Percentiles rank a stretch among this genome's conserved stretches.
These are phyloP conservation scores for Anastrepha obliqua DNA, from an alignment of 1,140 invertebrate species.

Conservation along the genomic window DNA sequence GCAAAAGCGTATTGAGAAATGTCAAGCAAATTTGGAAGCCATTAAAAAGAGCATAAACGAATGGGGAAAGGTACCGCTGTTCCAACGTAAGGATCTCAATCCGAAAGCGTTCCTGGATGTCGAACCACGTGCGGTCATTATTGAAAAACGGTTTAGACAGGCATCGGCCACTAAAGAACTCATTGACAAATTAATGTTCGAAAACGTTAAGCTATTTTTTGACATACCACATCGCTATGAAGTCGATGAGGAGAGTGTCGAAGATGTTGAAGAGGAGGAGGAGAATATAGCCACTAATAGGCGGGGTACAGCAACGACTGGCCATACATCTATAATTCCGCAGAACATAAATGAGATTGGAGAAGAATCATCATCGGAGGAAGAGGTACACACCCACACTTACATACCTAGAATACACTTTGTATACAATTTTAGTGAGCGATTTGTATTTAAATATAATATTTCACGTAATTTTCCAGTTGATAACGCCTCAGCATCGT, in stretches of 20 bases:
- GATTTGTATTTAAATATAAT: neutral
- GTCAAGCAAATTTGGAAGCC: slow-evolving; percentile 76
- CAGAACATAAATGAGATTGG: slow-evolving; percentile 51
- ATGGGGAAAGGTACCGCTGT: slow-evolving; percentile 79
- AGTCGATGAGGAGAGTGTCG: slow-evolving; percentile 62
- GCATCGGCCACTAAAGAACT: slow-evolving; percentile 76
- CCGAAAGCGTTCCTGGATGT: slow-evolving; percentile 76
- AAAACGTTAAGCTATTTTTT: slow-evolving; percentile 78
- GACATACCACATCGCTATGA: slow-evolving; percentile 69
- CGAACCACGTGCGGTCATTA: slow-evolving; percentile 75
- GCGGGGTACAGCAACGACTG: no score
- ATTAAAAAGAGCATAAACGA: slow-evolving; percentile 76
- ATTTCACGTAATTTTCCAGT: neutral
- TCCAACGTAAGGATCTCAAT: slow-evolving; percentile 77
- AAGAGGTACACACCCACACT: slow-evolving; percentile 48
- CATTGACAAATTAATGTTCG: slow-evolving; percentile 77
- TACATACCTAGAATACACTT: neutral
- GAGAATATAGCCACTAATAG: neutral
- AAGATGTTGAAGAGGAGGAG: slow-evolving; percentile 49
- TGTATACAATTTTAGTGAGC: no score
- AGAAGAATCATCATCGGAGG: slow-evolving; percentile 60
- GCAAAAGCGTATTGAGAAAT: slow-evolving; percentile 77
- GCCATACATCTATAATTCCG: neutral
- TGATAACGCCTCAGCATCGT: slow-evolving; percentile 61
- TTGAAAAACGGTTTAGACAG: slow-evolving; percentile 60